Evolutionary conservation across 2,113 vertebrate genomes (phyloP).

Genomic region (Odocoileus hemionus): DNA sequence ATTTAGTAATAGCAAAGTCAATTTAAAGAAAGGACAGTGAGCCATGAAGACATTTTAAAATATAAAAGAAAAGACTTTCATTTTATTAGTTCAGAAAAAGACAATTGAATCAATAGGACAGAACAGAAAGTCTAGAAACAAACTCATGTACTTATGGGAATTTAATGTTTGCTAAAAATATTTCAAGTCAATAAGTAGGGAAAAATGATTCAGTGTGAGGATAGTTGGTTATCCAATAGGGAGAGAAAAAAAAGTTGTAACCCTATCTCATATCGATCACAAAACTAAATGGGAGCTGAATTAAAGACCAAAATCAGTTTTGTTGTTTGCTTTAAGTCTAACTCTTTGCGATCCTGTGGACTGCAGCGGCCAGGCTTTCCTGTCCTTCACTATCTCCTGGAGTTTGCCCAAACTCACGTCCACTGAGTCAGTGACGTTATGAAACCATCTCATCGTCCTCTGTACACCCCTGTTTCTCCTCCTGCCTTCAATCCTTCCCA

Average conservation of each 20-base stretch:
- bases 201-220: background rate
- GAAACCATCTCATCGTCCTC: background rate
- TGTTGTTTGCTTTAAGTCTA: background rate
- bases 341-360: background rate
- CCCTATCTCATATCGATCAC: background rate
- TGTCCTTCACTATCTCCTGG: background rate
- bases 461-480: background rate
- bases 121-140: background rate
- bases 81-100: background rate
- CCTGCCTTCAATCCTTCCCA: background rate
- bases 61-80: background rate
- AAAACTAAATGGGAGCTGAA: background rate
- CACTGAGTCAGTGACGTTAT: background rate
- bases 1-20: background rate
- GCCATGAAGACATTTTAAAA: background rate
- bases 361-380: background rate
- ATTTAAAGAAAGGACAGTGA: background rate
- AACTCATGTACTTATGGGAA: background rate
- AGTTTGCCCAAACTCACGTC: background rate
- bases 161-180: background rate
- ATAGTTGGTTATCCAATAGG: background rate
- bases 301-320: background rate
- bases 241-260: background rate
- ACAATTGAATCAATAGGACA: background rate
- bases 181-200: background rate